A percentile compares a stretch with the other conserved stretches of the same genome.
These are phyloP conservation scores for Numida meleagris DNA, from an alignment of 2,113 vertebrate species.

Conservation along the genomic window DNA sequence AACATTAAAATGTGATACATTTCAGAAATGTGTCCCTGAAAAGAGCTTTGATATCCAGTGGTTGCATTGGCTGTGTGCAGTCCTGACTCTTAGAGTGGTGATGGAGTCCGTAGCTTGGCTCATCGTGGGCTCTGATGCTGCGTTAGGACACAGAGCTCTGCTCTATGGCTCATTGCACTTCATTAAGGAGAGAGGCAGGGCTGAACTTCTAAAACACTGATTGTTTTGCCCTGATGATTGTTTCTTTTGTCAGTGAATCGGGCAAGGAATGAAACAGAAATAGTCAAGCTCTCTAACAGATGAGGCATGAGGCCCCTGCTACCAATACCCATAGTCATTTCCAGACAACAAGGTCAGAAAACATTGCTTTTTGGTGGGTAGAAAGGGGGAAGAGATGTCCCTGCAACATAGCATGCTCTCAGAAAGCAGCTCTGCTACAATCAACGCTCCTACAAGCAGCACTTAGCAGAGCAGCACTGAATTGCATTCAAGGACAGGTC, in stretches of 20 bases:
- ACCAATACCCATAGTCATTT: not conserved
- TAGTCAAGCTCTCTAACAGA: not conserved
- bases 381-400: not conserved
- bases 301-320: not conserved
- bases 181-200: not conserved
- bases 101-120: not conserved
- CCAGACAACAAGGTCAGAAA: not conserved
- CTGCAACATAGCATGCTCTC: slow-evolving; percentile 3
- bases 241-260: slow-evolving; percentile 4
- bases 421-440: slow-evolving; percentile 14
- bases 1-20: not conserved
- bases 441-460: slow-evolving; percentile 28
- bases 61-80: not conserved
- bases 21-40: not conserved
- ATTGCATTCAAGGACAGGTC: not conserved
- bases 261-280: slow-evolving; percentile 38
- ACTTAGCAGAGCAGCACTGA: slow-evolving; percentile 10
- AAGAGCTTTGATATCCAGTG: not conserved
- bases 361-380: not conserved
- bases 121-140: accelerated
- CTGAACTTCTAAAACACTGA: not conserved
- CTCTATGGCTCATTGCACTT: not conserved
- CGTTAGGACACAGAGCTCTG: not conserved
- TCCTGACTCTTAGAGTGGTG: not conserved
- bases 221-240: slow-evolving; percentile 1